Evolutionary conservation across 2,113 vertebrate genomes (phyloP).

Genomic region (Jaculus jaculus): DNA sequence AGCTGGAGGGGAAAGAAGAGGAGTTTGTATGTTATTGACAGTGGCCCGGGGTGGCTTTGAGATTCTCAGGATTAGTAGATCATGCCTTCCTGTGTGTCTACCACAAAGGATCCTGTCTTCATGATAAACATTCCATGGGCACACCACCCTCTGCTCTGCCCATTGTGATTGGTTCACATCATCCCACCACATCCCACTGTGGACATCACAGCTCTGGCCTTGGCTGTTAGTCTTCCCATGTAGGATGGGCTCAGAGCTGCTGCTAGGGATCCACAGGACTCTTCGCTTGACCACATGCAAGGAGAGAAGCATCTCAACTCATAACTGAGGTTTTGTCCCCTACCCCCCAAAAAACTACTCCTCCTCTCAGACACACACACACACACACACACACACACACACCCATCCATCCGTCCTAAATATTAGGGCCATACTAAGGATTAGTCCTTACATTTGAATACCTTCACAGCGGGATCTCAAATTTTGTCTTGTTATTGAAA

Average conservation of each 20-base stretch:
- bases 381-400: neutral
- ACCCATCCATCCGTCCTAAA: neutral
- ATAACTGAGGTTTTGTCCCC: neutral
- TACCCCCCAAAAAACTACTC: neutral
- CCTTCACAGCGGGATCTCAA: neutral
- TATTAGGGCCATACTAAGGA: neutral
- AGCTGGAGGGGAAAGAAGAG: too few relatives aligned
- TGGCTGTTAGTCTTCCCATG: neutral
- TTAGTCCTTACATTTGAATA: neutral
- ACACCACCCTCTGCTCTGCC: neutral
- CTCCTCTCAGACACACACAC: neutral
- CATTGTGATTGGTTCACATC: rapidly evolving
- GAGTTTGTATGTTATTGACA: neutral
- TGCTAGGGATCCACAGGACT: neutral
- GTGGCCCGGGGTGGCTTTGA: neutral
- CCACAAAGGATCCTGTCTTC: too few relatives aligned
- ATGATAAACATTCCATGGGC: too few relatives aligned
- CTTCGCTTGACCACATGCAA: neutral
- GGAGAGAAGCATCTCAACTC: neutral
- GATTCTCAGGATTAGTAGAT: neutral
- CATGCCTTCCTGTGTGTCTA: neutral
- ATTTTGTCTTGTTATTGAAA: neutral
- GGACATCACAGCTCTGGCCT: neutral
- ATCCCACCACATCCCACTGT: rapidly evolving
- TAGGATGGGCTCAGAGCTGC: neutral